Base-by-base conservation (phyloP, 2,113 vertebrate genomes). In the Bolborhynchus lineola region DNA sequence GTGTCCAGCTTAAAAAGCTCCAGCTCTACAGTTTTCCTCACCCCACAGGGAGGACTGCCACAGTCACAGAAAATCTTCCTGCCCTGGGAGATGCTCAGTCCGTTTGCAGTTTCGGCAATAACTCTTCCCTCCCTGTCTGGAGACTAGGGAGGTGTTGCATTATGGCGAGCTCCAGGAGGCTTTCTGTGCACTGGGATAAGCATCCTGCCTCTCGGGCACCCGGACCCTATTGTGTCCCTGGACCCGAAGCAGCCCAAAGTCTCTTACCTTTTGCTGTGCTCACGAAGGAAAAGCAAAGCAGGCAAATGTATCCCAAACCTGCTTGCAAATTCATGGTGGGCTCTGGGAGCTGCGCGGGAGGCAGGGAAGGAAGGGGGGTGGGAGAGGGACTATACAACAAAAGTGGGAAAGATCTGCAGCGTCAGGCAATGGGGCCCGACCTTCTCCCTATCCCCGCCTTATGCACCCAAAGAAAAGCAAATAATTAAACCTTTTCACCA, bases 401-500 rank as follows among this genome's bases (percentile, higher is more conserved):
- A 90, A 86, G 82, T 9, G 29, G 53, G 67, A 19, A 6, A 33
- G 86, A 72, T 79, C 1, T 20, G 80, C 59, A 47, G 62, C 4
- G 88, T 71, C 90, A 70, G 88, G 63, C 46, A 9, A 7, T 28
- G 74, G 55, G 81, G 76, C 84, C 88, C 7, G 12, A 47, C 86
- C 88, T 65, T 50, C 89, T 90, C 72, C 78, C 76, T 69, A 0
- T 93, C 93, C 77, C 77, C n/a, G 88, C 65, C 72, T 95, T 16
- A 10, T 70, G 23, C 86, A 47, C 31, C 74, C 79, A 13, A 31
- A 20, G 39, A 49, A 87, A 92, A 87, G 95, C 88, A 92, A 97
- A 97, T 97, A 60, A 97, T 95, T 90, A 97, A 97, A 94, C 92
- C 28, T 79, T 52, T 81, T 88, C 39, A 20, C 85, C 79, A 92